Percentiles rank a stretch among this genome's conserved stretches.
phyloP scores from a whole-genome alignment of 1,140 invertebrate genomes.

The Heliconius hewitsoni region DNA sequence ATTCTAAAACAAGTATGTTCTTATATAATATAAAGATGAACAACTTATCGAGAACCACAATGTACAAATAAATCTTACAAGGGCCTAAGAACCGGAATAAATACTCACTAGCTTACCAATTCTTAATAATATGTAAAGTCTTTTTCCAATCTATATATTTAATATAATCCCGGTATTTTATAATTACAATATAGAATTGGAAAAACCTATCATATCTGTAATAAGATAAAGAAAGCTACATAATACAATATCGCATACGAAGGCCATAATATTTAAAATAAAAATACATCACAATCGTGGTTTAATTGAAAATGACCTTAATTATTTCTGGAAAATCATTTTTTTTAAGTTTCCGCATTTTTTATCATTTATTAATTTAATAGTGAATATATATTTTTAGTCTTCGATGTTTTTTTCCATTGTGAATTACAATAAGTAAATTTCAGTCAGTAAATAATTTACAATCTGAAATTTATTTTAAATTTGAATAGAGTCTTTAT shows the following conservation, averaged over 20 bases:
- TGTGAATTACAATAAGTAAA: neutral
- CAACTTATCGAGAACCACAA: too few relatives aligned
- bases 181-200: too few relatives aligned
- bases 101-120: neutral
- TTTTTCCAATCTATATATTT: neutral
- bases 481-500: too few relatives aligned
- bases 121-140: neutral
- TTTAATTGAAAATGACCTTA: conserved; percentile 8
- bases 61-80: neutral
- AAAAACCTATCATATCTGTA: too few relatives aligned
- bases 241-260: neutral
- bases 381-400: neutral
- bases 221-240: neutral
- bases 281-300: conserved; percentile 3
- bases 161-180: neutral
- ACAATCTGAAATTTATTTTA: too few relatives aligned
- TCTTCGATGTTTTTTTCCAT: neutral
- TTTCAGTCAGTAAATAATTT: neutral
- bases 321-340: neutral
- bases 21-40: too few relatives aligned
- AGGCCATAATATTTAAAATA: neutral
- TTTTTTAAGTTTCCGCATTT: neutral
- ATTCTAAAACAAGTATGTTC: too few relatives aligned
- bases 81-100: neutral
- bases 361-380: neutral